A percentile compares a stretch with the other conserved stretches of the same genome.
Conservation (phyloP, 2,797 vertebrate genomes). For the Decapterus maruadsi region DNA sequence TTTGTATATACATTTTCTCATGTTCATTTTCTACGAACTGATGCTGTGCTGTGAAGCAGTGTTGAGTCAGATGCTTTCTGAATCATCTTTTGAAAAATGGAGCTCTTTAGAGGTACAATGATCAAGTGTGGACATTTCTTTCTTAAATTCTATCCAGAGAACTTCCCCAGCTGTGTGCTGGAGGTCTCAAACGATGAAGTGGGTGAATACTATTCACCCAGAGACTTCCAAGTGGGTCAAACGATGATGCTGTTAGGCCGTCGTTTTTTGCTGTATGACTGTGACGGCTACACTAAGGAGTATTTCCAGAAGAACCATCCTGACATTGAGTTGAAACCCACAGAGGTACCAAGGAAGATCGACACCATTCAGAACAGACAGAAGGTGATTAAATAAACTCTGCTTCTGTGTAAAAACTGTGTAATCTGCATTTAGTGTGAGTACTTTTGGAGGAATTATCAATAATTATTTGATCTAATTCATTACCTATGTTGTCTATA, state of each 20-base stretch:
- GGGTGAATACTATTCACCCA: conserved; percentile 90
- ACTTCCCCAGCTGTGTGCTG: conserved; percentile 92
- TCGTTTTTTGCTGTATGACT: conserved; percentile 90
- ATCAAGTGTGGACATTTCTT: neutral
- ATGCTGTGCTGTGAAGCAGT: neutral
- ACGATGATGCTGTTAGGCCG: conserved; percentile 87
- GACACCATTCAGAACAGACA: conserved; percentile 58
- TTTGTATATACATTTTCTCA: neutral
- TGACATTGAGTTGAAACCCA: conserved; percentile 81
- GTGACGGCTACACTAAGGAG: conserved; percentile 90
- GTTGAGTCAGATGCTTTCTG: neutral
- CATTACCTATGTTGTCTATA: neutral
- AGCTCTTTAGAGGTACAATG: neutral
- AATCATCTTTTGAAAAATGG: too few species aligned
- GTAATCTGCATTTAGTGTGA: neutral
- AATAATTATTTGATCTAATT: neutral
- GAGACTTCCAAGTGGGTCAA: conserved; percentile 92
- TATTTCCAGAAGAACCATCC: conserved; percentile 90
- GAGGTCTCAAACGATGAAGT: conserved; percentile 92
- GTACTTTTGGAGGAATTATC: neutral
- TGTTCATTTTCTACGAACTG: neutral
- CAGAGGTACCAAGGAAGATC: conserved; percentile 75
- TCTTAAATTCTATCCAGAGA: conserved; percentile 73
- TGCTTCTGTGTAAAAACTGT: neutral
- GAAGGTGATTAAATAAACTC: conserved; percentile 77